Base-by-base conservation (phyloP, 2,888 invertebrate species). In the Aphidoletes aphidimyza region DNA sequence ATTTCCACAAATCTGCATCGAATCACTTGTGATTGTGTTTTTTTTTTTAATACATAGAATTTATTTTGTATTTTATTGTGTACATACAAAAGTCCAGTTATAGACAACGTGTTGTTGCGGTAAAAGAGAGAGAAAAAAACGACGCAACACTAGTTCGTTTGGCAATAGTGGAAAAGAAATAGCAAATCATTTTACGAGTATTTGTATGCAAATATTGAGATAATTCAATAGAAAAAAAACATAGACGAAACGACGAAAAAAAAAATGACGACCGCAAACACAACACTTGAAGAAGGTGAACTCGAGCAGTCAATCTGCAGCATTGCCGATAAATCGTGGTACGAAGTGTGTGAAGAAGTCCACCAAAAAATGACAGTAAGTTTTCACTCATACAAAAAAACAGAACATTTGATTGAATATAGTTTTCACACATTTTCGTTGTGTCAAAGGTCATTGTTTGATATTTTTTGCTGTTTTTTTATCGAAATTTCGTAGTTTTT, bases 241-340 rank as follows among this genome's bases (percentile, higher is more conserved):
- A n/a, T n/a, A n/a, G n/a, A n/a, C n/a, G n/a, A n/a, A n/a, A n/a
- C n/a, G n/a, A n/a, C 30, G 22, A 22, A 54, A 22, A n/a, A 54
- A n/a, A 54, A n/a, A 54, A 54, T 54, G 54, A 22, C 54, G 22
- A 54, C 6, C 54, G 22, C 30, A 30, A 69, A 69, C 14, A 17
- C 26, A 14, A 69, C 69, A 14, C 69, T 69, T 69, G 69, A 69
- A 69, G 69, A 69, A 69, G 69, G 69, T n/a, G 69, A 69, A 69
- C 69, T 69, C 17, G 81, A 81, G n/a, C 81, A 81, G 22, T 36
- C 81, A n/a, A 22, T 37, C 6, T 36, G 37, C 22, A 37, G 37
- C 22, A 8, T 81, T 37, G 81, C 37, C 19, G 22, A 83, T 11
- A 83, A 83, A 83, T 83, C 83, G 34, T 83, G 83, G 83, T 83